Evolutionary conservation across 2,113 vertebrate species (phyloP), one percentile per base, ranked within the genome.

Genomic region (Ctenodactylus gundi): DNA sequence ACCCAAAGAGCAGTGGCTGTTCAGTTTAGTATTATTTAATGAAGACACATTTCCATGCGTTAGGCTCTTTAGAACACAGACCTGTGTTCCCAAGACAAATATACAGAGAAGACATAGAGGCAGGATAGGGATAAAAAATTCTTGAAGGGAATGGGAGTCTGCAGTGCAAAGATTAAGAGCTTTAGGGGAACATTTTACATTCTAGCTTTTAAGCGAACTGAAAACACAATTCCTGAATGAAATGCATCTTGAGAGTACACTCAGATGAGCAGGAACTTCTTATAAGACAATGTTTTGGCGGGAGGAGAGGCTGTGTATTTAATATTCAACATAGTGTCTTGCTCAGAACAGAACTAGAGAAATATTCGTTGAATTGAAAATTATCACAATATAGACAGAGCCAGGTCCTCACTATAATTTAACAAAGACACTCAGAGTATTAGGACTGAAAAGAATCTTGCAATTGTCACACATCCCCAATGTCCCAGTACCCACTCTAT

Each of bases 221-320:
- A 95, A 94, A 97, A 88, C 92, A 95, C 90, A 86, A 9, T 93
- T 92, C 83, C 91, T 94, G 85, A 95, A 92, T 94, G 82, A 94
- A 93, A 96, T 70, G 60, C 55, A 20, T 94, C 84, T 95, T 92
- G 72, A 97, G 72, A 96, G 73, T 39, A 46, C 58, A 86, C 91
- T 92, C 46, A 11, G 72, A 39, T 51, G 90, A 88, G 51, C 18
- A 65, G 34, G 46, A 53, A 92, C 68, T 90, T 91, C 76, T 88
- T 46, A 17, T 20, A 84, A 81, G 76, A 62, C 7, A 39, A 2
- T 70, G 82, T 76, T 62, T 58, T 1, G 11, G 70, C 34, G 41
- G 7, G 41, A 80, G 34, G 18, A 41, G 41, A 64, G 36, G 31
- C 23, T 89, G 36, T n/a, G 83, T 96, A 82, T 86, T 96, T n/a